Evolutionary conservation across 2,888 invertebrate genomes (phyloP).

Genomic region (Campoplex capitator): DNA sequence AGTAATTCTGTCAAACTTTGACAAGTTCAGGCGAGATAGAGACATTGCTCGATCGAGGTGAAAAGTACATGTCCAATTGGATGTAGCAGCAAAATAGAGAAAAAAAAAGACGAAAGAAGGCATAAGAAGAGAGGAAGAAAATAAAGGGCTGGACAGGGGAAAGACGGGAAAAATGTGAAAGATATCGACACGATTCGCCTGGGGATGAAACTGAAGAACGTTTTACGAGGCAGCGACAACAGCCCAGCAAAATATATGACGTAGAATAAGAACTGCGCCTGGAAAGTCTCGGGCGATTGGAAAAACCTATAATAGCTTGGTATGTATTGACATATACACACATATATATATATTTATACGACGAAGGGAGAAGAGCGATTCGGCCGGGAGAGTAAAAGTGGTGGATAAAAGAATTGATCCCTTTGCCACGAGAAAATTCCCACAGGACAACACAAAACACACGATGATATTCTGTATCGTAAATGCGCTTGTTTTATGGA

Average conservation of each 20-base stretch:
- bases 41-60: conserved; percentile 52
- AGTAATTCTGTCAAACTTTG: conserved; percentile 39
- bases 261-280: conserved; percentile 38
- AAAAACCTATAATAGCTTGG: conserved; percentile 41
- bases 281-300: conserved; percentile 25
- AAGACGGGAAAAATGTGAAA: conserved; percentile 50
- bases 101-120: conserved; percentile 1
- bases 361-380: conserved; percentile 10
- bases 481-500: conserved; percentile 4
- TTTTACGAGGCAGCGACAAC: conserved; percentile 45
- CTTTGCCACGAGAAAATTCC: conserved; percentile 36
- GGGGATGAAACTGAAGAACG: conserved; percentile 49
- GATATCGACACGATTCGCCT: conserved; percentile 52
- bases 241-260: conserved; percentile 32
- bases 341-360: conserved; percentile 17
- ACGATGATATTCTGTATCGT: conserved; percentile 34
- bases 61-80: conserved; percentile 57
- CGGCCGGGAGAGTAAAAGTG: conserved; percentile 32
- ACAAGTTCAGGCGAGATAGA: conserved; percentile 33
- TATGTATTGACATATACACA: conserved; percentile 1
- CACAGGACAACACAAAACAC: conserved; percentile 20
- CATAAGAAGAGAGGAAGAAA: conserved; percentile 43
- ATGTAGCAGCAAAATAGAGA: conserved; percentile 24
- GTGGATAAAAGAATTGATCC: conserved; percentile 51
- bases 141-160: conserved; percentile 2